These are phyloP conservation scores for Lamprologus speciosus DNA, from an alignment of 2,113 vertebrate genomes.

Conservation along the genomic window DNA sequence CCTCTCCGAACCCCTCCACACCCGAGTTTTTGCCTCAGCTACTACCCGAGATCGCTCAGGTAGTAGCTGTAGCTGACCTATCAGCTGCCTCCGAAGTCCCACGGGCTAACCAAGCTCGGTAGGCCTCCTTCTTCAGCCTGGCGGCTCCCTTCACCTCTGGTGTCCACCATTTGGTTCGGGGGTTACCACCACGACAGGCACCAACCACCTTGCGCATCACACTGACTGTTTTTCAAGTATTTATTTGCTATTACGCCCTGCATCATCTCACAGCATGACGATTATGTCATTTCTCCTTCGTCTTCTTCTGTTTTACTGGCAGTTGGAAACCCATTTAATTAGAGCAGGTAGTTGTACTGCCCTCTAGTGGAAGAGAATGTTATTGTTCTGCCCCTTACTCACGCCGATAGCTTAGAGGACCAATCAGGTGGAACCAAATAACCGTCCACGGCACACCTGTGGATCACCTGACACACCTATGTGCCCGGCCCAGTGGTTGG, in stretches of 20 bases:
- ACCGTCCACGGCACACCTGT: neutral
- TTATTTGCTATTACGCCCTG: neutral
- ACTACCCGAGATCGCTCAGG: neutral
- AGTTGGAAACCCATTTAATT: neutral
- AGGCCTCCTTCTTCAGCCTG: neutral
- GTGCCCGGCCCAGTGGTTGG: neutral
- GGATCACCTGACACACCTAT: neutral
- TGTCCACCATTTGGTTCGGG: neutral
- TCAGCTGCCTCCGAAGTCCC: neutral
- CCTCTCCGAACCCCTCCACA: neutral
- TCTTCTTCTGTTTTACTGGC: neutral
- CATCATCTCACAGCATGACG: neutral
- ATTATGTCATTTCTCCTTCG: neutral
- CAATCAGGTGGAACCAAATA: neutral
- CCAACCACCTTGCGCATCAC: neutral
- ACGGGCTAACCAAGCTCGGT: neutral
- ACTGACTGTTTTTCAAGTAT: neutral
- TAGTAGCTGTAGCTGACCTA: neutral
- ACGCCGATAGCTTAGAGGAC: neutral
- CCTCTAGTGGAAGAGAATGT: neutral
- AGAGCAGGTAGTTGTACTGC: neutral
- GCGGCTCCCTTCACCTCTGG: neutral
- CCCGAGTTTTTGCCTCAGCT: rapidly evolving
- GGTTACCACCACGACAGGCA: rapidly evolving
- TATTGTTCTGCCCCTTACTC: neutral